phyloP scores from a whole-genome alignment of 2,113 vertebrate genomes.

The Channa maculata region DNA sequence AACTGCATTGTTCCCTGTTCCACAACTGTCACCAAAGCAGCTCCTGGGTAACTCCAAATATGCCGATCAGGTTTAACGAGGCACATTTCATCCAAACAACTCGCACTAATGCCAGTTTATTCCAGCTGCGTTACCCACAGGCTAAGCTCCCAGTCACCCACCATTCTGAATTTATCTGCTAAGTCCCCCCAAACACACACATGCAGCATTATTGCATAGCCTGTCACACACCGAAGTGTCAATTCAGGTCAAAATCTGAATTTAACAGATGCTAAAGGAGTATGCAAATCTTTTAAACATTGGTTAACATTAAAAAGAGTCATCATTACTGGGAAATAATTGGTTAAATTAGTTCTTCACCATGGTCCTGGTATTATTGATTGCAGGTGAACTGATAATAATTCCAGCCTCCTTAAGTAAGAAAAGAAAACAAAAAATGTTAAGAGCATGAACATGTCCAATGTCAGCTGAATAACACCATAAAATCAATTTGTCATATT shows the following conservation, averaged over 20 bases:
- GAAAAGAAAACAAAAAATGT: too few relatives aligned
- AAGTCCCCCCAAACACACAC: slow-evolving; percentile 72
- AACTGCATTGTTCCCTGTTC: slow-evolving; percentile 65
- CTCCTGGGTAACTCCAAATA: slow-evolving; percentile 70
- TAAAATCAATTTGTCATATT: too few relatives aligned
- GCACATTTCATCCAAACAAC: slow-evolving; percentile 72
- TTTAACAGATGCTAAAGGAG: slow-evolving; percentile 35
- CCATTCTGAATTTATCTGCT: slow-evolving; percentile 70
- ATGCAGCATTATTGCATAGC: slow-evolving; percentile 58
- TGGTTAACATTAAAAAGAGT: slow-evolving; percentile 8
- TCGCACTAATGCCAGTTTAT: slow-evolving; percentile 69
- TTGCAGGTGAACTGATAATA: too few relatives aligned
- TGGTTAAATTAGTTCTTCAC: slow-evolving; percentile 27
- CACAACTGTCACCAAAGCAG: slow-evolving; percentile 64
- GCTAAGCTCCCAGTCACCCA: slow-evolving; percentile 74
- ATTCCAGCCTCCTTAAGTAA: too few relatives aligned
- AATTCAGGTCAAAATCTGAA: slow-evolving; percentile 56
- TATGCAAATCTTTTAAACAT: slow-evolving; percentile 22
- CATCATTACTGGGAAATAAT: slow-evolving; percentile 26
- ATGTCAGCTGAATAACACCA: too few relatives aligned
- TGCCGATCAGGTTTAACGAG: slow-evolving; percentile 77
- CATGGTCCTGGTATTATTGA: background rate
- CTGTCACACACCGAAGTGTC: slow-evolving; percentile 46
- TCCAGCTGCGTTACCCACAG: slow-evolving; percentile 56
- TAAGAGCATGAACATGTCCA: too few relatives aligned